Evolutionary conservation across 2,113 vertebrate species (phyloP), one percentile per base, ranked within the genome.

Genomic region (Hippocampus guttulatus): DNA sequence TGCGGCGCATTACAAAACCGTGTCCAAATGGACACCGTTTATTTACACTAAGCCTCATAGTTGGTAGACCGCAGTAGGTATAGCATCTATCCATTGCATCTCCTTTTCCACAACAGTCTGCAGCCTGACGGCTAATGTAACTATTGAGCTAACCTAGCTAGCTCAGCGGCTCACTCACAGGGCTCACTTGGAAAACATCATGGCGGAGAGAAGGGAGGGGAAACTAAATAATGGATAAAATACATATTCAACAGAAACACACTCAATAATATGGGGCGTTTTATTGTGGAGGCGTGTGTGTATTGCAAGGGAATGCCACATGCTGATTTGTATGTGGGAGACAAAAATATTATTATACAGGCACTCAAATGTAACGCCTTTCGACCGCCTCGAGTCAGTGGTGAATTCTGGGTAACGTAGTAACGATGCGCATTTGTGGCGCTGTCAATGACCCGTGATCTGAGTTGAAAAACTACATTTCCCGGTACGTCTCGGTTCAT

Each of bases 131-230:
- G 73, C 80, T 84, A 49, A 62, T 58, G 67, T 71, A 73, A 70
- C 85, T 83, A 30, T 45, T 75, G 65, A 74, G 77, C 75, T 75
- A 68, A 33, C 15, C 58, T 61, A 61, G 58, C 58, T 18, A 33
- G 27, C 58, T 33, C 27, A 11, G 5, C 15, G 57, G 78, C 70
- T 58, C 43, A 60, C 76, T 67, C 55, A 58, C 14, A 30, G 75
- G 43, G 43, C 49, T 79, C 79, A 84, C 78, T 80, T 76, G 79
- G 77, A 87, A 92, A 94, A 95, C 93, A 94, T 94, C 92, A 95
- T 94, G 94, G 94, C 93, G 94, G 92, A 86, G 92, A 86, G 74
- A 52, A 66, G 80, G 78, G 66, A 84, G 73, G 82, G 75, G 84
- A 91, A 90, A 87, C 89, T 90, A 84, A 82, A 61, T 84, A 90